A percentile compares a stretch with the other conserved stretches of the same genome.
These are phyloP conservation scores for Philotrypesis tridentata DNA, from an alignment of 1,140 invertebrate genomes.

Conservation along the genomic window DNA sequence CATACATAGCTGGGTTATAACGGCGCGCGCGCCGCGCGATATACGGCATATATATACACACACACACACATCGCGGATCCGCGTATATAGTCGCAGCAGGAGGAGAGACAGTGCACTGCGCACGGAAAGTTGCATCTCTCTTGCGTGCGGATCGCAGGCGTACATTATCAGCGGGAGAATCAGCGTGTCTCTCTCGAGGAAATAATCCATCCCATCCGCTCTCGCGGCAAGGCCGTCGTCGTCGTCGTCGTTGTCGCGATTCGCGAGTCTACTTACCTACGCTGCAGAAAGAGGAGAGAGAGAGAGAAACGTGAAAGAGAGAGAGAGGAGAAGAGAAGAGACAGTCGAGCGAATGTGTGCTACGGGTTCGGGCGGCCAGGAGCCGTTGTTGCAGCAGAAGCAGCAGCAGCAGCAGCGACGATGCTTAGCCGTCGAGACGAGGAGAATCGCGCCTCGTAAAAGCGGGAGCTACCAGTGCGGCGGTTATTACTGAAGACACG, in stretches of 20 bases:
- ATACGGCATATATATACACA: neutral
- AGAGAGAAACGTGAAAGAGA: neutral
- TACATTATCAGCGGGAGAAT: no score
- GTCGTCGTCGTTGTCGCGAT: no score
- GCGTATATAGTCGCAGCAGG: neutral
- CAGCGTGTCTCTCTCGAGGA: no score
- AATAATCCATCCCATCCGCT: no score
- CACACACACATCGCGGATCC: neutral
- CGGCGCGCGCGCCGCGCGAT: no score
- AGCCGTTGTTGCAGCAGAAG: neutral
- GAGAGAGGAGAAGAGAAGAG: no score
- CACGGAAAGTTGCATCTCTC: neutral
- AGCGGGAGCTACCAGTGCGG: neutral
- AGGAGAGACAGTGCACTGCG: neutral
- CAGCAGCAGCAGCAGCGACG: no score
- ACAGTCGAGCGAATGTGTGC: neutral
- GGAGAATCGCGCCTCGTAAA: slow-evolving; percentile 5
- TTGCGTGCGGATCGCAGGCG: no score
- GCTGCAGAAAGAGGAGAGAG: no score
- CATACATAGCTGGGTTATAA: neutral
- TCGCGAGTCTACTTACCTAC: no score
- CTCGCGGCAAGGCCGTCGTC: no score
- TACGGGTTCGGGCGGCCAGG: neutral
- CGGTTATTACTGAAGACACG: neutral
- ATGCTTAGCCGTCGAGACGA: neutral